These are phyloP conservation scores for Pseudopleuronectes americanus DNA, from an alignment of 2,797 vertebrate species.

Conservation along the genomic window DNA sequence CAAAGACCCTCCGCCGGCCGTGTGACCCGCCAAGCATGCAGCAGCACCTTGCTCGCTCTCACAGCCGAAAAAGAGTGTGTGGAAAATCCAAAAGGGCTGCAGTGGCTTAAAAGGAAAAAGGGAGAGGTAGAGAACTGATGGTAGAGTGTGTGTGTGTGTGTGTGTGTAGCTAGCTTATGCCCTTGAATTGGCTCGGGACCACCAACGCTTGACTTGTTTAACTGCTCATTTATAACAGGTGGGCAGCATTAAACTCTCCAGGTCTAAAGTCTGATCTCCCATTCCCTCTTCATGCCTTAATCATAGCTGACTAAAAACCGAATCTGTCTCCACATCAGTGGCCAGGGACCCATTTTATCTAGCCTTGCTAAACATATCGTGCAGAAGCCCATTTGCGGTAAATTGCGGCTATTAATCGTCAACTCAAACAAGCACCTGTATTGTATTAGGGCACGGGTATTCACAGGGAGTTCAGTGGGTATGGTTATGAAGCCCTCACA, in stretches of 20 bases:
- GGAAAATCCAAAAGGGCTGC: conserved; percentile 22
- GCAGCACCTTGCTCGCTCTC: conserved; percentile 36
- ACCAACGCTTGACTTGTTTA: conserved; percentile 75
- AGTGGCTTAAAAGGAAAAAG: conserved; percentile 9
- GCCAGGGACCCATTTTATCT: conserved; percentile 79
- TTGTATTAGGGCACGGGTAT: conserved; percentile 50
- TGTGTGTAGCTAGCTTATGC: conserved; percentile 55
- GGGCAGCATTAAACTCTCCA: conserved; percentile 72
- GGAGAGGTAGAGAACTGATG: conserved; percentile 31
- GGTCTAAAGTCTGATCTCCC: conserved; percentile 70
- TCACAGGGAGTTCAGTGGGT: conserved; percentile 47
- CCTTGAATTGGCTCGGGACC: conserved; percentile 76
- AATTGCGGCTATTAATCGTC: conserved; percentile 80
- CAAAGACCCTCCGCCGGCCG: conserved; percentile 42
- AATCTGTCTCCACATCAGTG: conserved; percentile 81
- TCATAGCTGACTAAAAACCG: conserved; percentile 78
- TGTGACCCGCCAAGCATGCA: conserved; percentile 50
- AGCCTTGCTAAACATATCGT: conserved; percentile 77
- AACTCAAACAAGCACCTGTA: conserved; percentile 72
- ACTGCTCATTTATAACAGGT: conserved; percentile 81
- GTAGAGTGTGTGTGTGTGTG: conserved; percentile 25
- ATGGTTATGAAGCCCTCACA: conserved; percentile 37
- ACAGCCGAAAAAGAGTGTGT: conserved; percentile 25
- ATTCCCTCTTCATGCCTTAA: conserved; percentile 76
- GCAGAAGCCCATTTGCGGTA: conserved; percentile 77